A percentile compares a stretch with the other conserved stretches of the same genome.
Evolutionary conservation across 2,888 invertebrate species (phyloP).

Genomic region (Cantharis rustica): DNA sequence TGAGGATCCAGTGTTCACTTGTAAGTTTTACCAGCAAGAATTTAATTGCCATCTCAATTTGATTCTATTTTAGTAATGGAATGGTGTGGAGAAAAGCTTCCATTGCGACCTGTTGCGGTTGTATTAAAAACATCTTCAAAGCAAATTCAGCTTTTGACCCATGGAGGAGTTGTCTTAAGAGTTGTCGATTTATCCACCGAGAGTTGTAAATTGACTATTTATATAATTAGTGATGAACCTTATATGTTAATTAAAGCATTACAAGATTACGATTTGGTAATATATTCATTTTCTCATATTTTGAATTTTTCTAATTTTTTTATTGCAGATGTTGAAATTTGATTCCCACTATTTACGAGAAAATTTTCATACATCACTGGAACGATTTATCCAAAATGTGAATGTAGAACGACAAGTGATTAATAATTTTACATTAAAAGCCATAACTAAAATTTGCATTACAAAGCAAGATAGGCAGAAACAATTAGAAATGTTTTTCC

Average conservation of each 20-base stretch:
- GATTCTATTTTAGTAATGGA: constrained; percentile 40
- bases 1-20: constrained; percentile 39
- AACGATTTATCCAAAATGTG: constrained; percentile 48
- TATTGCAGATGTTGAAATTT: constrained; percentile 56
- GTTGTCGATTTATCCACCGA: constrained; percentile 51
- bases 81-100: constrained; percentile 53
- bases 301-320: constrained; percentile 4
- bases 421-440: constrained; percentile 41
- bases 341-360: constrained; percentile 53
- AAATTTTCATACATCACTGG: constrained; percentile 51
- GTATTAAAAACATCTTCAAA: constrained; percentile 47
- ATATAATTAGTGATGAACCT: constrained; percentile 50
- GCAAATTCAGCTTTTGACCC: constrained; percentile 53
- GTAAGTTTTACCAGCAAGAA: constrained; percentile 23
- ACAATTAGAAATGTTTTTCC: constrained; percentile 60
- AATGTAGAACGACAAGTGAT: constrained; percentile 41
- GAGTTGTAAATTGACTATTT: constrained; percentile 43
- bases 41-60: not conserved
- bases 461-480: constrained; percentile 58
- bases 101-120: constrained; percentile 52
- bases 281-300: not conserved
- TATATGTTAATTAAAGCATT: constrained; percentile 55
- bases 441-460: constrained; percentile 50
- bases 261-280: constrained; percentile 62
- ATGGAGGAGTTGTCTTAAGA: constrained; percentile 53